These are phyloP conservation scores for Urechis unicinctus DNA, from an alignment of 2,888 invertebrate species.

Conservation along the genomic window DNA sequence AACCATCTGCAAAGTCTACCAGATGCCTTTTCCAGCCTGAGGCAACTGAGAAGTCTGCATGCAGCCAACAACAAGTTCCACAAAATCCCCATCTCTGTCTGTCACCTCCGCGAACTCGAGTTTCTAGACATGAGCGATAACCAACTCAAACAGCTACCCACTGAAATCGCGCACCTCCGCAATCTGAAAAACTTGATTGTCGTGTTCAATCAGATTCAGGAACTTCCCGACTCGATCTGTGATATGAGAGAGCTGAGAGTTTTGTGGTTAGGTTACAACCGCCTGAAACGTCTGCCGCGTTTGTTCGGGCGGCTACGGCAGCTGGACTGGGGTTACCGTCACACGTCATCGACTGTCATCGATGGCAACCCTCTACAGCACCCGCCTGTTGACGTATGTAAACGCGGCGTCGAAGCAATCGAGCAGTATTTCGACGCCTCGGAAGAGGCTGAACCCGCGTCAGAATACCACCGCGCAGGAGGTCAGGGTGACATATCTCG, in stretches of 20 bases:
- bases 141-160: slow-evolving; percentile 31
- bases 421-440: slow-evolving; percentile 29
- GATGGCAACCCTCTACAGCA: slow-evolving; percentile 44
- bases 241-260: slow-evolving; percentile 42
- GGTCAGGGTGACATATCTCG: too few relatives aligned
- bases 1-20: slow-evolving; percentile 38
- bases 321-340: slow-evolving; percentile 41
- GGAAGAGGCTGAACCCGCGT: too few relatives aligned
- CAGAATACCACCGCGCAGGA: too few relatives aligned
- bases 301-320: slow-evolving; percentile 36
- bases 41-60: slow-evolving; percentile 34
- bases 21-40: slow-evolving; percentile 31
- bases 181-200: slow-evolving; percentile 44
- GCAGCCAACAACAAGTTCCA: slow-evolving; percentile 48
- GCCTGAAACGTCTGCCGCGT: slow-evolving; percentile 37
- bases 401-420: slow-evolving; percentile 41
- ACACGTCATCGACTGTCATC: slow-evolving; percentile 36
- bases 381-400: slow-evolving; percentile 47
- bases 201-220: slow-evolving; percentile 42
- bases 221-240: slow-evolving; percentile 44
- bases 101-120: slow-evolving; percentile 34
- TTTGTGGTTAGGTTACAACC: slow-evolving; percentile 51
- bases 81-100: slow-evolving; percentile 39
- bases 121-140: slow-evolving; percentile 52
- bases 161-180: slow-evolving; percentile 39